Base-by-base conservation (phyloP, 1,140 invertebrate genomes). In the Aphaenogaster floridana region DNA sequence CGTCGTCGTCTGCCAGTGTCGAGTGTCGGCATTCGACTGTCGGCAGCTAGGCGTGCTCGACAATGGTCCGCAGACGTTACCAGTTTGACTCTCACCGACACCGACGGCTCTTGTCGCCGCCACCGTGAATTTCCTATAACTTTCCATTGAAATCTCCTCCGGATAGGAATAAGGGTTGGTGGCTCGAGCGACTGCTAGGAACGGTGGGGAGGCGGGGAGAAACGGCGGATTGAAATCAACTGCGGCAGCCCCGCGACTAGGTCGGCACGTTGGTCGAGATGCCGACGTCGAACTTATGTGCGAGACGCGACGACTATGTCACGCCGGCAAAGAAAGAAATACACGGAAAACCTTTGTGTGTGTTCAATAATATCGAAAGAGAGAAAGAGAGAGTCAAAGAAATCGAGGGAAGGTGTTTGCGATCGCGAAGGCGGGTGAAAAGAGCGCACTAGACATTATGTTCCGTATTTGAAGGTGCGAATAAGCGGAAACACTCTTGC, bases 91-190 rank as follows among this genome's bases (percentile, higher is more conserved):
- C 87, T 92, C 88, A 87, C 80, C 89, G 88, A 86, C 80, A 88
- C 64, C 85, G 79, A 92, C 87, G 83, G 89, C 88, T 91, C 74
- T 90, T 83, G 88, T 89, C 88, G 89, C 89, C 88, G 87, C 88
- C 86, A 91, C 87, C 81, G 90, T 92, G 92, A 93, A 93, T 93
- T 92, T 92, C 92, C 92, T 91, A 93, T 91, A 93, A 93, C 90
- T 93, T 94, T 93, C 93, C 69, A 93, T 93, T 93, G 90, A 93
- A 92, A 88, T 89, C 89, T 93, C 90, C 89, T 88, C 61, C 87
- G 91, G 90, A 86, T 91, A 93, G 83, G 81, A 90, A 90, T 93
- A 91, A 92, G 91, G 86, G 91, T 36, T 74, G 69, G 85, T 54
- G 59, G 68, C 77, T 68, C 52, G 66, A 39, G 42, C 42, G 57